These are phyloP conservation scores for Myodes glareolus DNA, from an alignment of 2,113 vertebrate species.

Conservation along the genomic window DNA sequence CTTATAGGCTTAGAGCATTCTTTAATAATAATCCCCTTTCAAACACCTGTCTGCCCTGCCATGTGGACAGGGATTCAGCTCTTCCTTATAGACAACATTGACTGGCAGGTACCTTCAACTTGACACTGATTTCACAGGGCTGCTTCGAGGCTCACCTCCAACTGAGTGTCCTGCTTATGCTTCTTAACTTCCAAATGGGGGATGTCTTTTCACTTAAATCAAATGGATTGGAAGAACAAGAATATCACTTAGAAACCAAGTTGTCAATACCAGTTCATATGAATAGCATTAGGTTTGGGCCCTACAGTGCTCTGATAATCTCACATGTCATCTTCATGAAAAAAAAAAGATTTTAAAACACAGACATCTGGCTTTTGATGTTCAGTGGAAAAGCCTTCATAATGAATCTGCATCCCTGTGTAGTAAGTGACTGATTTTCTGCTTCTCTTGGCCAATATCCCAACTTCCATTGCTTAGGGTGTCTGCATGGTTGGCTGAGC, in stretches of 20 bases:
- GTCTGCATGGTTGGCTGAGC: background rate
- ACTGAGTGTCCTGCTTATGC: conserved; percentile 13
- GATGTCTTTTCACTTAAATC: conserved; percentile 6
- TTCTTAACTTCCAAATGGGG: conserved; percentile 47
- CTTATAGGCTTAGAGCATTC: background rate
- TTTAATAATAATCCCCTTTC: background rate
- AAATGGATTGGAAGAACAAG: background rate
- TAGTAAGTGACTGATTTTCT: background rate
- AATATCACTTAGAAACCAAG: background rate
- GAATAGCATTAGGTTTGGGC: conserved; percentile 14
- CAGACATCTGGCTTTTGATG: background rate
- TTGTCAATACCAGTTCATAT: background rate
- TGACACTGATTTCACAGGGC: background rate
- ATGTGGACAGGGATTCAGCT: background rate
- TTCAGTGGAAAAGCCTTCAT: background rate
- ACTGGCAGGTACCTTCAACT: background rate
- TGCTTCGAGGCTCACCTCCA: conserved; percentile 6
- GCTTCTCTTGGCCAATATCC: background rate
- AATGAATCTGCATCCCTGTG: background rate
- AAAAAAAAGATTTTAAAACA: background rate
- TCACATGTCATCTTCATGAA: background rate
- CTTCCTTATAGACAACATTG: background rate
- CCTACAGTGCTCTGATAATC: background rate
- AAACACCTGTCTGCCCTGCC: background rate
- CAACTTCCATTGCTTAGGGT: background rate